Evolutionary conservation across 2,888 invertebrate genomes (phyloP), one percentile per base, ranked within the genome.

Genomic region (Hanleya hanleyi): DNA sequence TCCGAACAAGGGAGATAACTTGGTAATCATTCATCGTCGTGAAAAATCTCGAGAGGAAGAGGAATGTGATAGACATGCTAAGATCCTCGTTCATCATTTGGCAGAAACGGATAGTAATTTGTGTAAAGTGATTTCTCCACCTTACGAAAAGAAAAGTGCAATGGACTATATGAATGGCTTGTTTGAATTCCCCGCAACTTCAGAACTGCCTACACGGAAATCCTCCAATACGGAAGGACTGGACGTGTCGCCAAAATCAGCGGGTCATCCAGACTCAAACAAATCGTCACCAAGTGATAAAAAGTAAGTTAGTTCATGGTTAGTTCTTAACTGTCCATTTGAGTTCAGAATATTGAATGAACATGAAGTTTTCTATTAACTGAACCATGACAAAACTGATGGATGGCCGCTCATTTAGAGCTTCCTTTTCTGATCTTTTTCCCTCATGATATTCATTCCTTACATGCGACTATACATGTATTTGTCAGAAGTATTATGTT

Each of bases 11-110:
- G n/a, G n/a, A n/a, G 57, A 57, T 4, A 57, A 22, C 3, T 29
- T 57, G 4, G 57, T 26, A 9, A 57, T 68, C 26, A 75, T 72
- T 35, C 87, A 85, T 77, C 79, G 77, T 47, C 82, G 88, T 51
- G 87, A 87, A 76, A 87, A 87, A 33, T 88, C 89, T 1, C 84
- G 94, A 79, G 95, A 95, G 88, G 96, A 96, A 90, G 92, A 95
- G 81, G 95, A 95, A 83, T 95, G 95, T 91, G 95, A 96, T 86
- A 92, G 93, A 83, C 91, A 95, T 74, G 92, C 92, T 5, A 88
- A 90, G 84, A 92, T 92, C 77, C 88, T 92, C 66, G 91, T 85
- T 29, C 75, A 80, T 47, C 82, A 86, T 33, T 76, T 87, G 71
- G 75, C 77, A 22, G 83, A 84, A 5, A 81, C 84, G 41, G 88